Evolutionary conservation across 1,140 invertebrate genomes (phyloP).

Genomic region (Vanessa tameamea): DNA sequence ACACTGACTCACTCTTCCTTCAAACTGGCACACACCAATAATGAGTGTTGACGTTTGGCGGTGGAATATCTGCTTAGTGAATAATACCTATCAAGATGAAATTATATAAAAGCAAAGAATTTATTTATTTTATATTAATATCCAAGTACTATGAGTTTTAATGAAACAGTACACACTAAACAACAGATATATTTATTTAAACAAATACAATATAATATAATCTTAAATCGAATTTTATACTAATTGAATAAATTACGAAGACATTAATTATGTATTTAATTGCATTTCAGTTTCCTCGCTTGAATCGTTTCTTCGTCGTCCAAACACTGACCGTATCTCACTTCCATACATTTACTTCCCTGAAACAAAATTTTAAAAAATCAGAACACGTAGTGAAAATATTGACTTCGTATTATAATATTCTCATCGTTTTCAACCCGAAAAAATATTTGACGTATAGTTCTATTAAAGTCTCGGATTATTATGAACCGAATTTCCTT

Average conservation of each 20-base stretch:
- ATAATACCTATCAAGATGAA: too few species aligned
- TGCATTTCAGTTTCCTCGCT: slow-evolving; percentile 53
- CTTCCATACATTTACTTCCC: slow-evolving; percentile 79
- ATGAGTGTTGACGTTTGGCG: too few species aligned
- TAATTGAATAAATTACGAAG: slow-evolving; percentile 28
- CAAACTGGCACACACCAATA: too few species aligned
- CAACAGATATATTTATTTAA: background rate
- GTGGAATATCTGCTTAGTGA: too few species aligned
- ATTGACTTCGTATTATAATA: too few species aligned
- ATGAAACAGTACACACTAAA: background rate
- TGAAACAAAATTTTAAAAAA: slow-evolving; percentile 51
- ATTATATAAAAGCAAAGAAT: too few species aligned
- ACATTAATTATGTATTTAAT: slow-evolving; percentile 8
- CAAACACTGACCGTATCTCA: slow-evolving; percentile 75
- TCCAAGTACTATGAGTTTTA: too few species aligned
- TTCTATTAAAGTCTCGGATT: background rate
- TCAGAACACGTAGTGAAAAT: background rate
- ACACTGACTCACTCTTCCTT: too few species aligned
- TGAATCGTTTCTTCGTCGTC: slow-evolving; percentile 67
- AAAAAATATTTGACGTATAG: too few species aligned
- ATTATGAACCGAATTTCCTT: background rate
- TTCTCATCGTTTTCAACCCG: too few species aligned
- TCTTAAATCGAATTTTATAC: background rate
- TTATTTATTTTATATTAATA: too few species aligned
- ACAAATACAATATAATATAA: background rate